phyloP scores from a whole-genome alignment of 2,113 vertebrate species.

The Platysteira castanea region DNA sequence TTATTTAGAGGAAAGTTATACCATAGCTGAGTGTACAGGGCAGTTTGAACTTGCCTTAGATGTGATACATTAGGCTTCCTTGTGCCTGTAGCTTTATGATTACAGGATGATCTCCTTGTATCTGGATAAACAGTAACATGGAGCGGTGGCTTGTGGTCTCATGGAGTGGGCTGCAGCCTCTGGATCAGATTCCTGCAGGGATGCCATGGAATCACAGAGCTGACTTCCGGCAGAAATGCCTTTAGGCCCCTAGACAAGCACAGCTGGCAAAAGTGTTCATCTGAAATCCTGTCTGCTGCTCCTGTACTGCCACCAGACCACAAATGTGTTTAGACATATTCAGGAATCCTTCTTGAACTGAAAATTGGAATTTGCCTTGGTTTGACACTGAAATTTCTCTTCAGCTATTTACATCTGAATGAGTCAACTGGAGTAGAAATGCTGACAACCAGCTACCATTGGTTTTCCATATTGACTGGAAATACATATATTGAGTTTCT shows the following conservation, averaged over 20 bases:
- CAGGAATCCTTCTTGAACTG: not conserved
- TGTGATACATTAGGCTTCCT: not conserved
- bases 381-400: not conserved
- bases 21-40: not conserved
- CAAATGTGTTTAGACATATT: not conserved
- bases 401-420: not conserved
- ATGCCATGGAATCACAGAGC: fast-evolving
- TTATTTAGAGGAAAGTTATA: not conserved
- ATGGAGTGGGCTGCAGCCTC: not conserved
- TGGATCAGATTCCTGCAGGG: not conserved
- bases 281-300: not conserved
- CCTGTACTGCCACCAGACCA: not conserved
- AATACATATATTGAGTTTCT: not conserved
- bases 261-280: not conserved
- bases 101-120: not conserved
- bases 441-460: not conserved
- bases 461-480: not conserved
- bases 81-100: not conserved
- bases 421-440: not conserved
- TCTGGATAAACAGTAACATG: fast-evolving
- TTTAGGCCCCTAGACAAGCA: not conserved
- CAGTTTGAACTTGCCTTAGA: not conserved
- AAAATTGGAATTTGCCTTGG: not conserved
- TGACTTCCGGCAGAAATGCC: not conserved
- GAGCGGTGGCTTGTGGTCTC: fast-evolving